Percentiles rank a stretch among this genome's conserved stretches.
phyloP scores from a whole-genome alignment of 2,888 invertebrate species.

The Torymus aiolomorphi region DNA sequence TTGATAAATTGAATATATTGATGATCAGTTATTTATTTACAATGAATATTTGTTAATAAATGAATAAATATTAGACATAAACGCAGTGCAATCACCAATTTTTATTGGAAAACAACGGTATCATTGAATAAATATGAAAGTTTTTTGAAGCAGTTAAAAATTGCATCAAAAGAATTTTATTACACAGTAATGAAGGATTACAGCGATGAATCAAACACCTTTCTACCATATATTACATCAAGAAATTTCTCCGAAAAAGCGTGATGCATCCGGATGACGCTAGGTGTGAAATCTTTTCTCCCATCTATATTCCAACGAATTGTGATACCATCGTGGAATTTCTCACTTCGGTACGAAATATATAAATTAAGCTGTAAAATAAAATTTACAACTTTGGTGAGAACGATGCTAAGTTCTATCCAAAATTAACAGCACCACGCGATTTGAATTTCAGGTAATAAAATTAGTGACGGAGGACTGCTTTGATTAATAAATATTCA shows the following conservation, averaged over 20 bases:
- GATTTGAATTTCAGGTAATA: too few relatives aligned
- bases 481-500: slow-evolving; percentile 13
- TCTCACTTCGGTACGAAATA: not conserved
- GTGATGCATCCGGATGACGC: slow-evolving; percentile 1
- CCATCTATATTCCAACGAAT: slow-evolving; percentile 1
- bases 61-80: too few relatives aligned
- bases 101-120: too few relatives aligned
- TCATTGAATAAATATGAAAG: too few relatives aligned
- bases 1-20: too few relatives aligned
- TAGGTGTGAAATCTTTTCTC: not conserved
- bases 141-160: too few relatives aligned
- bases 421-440: too few relatives aligned
- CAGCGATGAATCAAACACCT: not conserved
- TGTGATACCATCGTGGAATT: slow-evolving; percentile 26
- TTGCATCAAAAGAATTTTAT: not conserved
- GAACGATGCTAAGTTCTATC: too few relatives aligned
- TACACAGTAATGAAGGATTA: not conserved
- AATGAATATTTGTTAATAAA: too few relatives aligned
- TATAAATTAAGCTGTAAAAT: not conserved
- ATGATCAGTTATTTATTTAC: too few relatives aligned
- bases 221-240: not conserved
- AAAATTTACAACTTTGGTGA: not conserved
- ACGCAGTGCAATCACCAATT: too few relatives aligned
- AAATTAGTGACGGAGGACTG: too few relatives aligned
- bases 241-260: slow-evolving; percentile 1